These are phyloP conservation scores for Hydrochoerus hydrochaeris DNA, from an alignment of 2,113 vertebrate species.

Conservation along the genomic window DNA sequence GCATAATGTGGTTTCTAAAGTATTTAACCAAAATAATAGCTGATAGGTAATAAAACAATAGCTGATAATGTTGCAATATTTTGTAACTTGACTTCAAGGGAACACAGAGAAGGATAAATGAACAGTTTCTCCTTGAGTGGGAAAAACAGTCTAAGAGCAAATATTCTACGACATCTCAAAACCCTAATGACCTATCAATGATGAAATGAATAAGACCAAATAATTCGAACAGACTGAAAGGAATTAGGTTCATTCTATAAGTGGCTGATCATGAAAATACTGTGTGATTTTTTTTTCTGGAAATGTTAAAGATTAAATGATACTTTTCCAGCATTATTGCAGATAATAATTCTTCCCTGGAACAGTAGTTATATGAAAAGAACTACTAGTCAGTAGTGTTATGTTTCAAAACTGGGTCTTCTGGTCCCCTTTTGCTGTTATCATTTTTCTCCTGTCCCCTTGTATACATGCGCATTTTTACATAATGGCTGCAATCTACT, in stretches of 20 bases:
- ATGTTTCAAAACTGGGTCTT: background rate
- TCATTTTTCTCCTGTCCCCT: background rate
- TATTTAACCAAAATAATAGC: background rate
- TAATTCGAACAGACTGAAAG: conserved; percentile 24
- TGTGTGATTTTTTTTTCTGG: background rate
- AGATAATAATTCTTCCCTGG: background rate
- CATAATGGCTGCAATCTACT: background rate
- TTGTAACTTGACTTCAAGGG: background rate
- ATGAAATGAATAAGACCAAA: background rate
- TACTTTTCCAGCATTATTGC: background rate
- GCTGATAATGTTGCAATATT: background rate
- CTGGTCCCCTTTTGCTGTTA: background rate
- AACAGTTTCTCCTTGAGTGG: background rate
- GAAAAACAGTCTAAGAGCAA: background rate
- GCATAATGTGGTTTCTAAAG: background rate
- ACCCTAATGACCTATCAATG: background rate
- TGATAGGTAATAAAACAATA: conserved; percentile 2
- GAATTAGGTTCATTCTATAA: background rate
- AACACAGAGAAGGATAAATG: background rate
- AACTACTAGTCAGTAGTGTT: background rate
- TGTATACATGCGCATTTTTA: background rate
- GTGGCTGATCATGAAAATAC: background rate
- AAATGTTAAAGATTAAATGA: conserved; percentile 52
- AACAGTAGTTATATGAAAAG: conserved; percentile 1
- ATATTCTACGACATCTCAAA: background rate